Conservation (phyloP, 2,797 vertebrate genomes). For the Enteromius treurensis region DNA sequence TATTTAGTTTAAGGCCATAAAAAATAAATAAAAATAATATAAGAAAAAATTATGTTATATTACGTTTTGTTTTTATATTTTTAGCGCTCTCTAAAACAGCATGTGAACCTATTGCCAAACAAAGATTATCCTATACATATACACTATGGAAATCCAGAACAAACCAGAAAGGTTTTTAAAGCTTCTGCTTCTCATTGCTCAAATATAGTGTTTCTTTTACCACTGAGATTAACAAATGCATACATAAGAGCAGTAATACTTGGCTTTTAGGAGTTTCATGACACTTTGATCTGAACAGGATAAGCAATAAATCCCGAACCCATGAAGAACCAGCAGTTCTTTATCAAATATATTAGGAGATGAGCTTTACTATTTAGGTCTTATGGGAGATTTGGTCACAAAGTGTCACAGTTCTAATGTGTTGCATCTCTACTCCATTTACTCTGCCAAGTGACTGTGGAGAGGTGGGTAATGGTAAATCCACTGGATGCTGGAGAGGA, state of each 20-base stretch:
- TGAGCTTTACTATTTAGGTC: constrained; percentile 39
- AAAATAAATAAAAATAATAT: not conserved
- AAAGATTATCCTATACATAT: not conserved
- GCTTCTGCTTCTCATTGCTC: constrained; percentile 7
- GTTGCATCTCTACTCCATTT: constrained; percentile 26
- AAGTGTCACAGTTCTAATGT: constrained; percentile 27
- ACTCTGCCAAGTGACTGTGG: constrained; percentile 23
- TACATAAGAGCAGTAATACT: constrained; percentile 43
- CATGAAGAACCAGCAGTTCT: constrained; percentile 42
- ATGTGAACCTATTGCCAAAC: not conserved
- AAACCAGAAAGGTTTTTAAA: not conserved
- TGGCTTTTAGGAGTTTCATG: constrained; percentile 33
- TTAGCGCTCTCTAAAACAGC: not conserved
- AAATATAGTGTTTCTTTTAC: constrained; percentile 8
- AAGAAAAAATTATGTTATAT: not conserved
- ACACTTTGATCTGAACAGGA: constrained; percentile 48
- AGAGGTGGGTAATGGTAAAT: constrained; percentile 38
- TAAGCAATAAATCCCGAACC: constrained; percentile 46
- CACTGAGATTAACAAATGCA: constrained; percentile 51
- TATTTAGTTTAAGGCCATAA: not conserved
- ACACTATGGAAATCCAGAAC: not conserved
- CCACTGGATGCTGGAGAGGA: constrained; percentile 4
- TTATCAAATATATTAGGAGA: constrained; percentile 55
- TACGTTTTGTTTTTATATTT: not conserved
- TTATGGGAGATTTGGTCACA: constrained; percentile 46